Base-by-base conservation (phyloP, 92 coral and sea anemone species). In the Parazoanthus swiftii region DNA sequence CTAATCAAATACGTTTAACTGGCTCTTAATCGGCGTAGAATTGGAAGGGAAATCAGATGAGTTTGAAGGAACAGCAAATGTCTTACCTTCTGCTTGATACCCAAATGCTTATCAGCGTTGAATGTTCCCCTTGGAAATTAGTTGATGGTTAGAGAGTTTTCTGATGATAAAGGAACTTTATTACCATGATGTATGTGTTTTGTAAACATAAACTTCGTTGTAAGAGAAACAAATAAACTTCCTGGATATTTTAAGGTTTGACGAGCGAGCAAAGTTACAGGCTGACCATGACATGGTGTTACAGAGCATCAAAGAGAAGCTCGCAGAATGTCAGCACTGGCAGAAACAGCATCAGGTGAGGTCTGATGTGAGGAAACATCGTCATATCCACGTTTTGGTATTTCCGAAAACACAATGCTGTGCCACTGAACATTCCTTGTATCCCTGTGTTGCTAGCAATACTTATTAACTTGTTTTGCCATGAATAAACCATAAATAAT, bases 271-370 rank as follows among this genome's bases (percentile, higher is more conserved):
- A 81, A 95, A 92, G 63, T 89, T 92, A 65, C 90, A 88, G 42
- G 86, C 92, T 33, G 96, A 95, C 79, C 97, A 91, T 51, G 98
- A 93, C 82, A 81, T 89, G 71, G 98, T 96, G 2, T 79, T 95
- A 20, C 95, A 92, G 89, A 91, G 88, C 72, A 97, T 95, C 85
- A 86, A 92, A 74, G 96, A 93, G 44, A 95, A 96, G 85, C 93
- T 97, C 76, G 80, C 90, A 35, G 99, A 97, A 88, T 95, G 99
- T 86, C 96, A 94, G 42, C 95, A 97, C 75, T 97, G 99, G 99
- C 98, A 97, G 75, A 85, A 86, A 37, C 96, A 97, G 85, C 99
- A 97, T 91, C 89, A 97, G 99, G 99, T 97, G 23, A 48, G 83
- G 18, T 35, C 15, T 29, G 35, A 9, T 72, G 67, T 26, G 44